Evolutionary conservation across 2,113 vertebrate genomes (phyloP).

Genomic region (Trachemys scripta): DNA sequence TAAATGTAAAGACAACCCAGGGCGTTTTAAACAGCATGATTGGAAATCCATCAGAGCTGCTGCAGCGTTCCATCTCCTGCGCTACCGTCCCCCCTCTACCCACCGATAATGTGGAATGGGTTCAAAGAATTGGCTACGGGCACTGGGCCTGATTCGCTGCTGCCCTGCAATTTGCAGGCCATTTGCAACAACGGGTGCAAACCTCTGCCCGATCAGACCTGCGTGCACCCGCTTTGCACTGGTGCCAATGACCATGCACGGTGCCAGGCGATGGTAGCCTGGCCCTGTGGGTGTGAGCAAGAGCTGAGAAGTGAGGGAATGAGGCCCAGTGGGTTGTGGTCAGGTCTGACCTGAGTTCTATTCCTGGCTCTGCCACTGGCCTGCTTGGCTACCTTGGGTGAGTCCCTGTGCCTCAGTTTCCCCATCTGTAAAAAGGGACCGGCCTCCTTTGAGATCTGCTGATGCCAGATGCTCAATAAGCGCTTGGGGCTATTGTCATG

Average conservation of each 20-base stretch:
- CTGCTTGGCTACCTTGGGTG: neutral
- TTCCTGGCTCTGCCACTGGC: neutral
- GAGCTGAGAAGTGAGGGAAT: neutral
- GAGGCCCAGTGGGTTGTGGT: neutral
- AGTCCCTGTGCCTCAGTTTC: neutral
- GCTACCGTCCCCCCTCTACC: neutral
- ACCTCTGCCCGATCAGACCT: neutral
- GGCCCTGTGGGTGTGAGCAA: neutral
- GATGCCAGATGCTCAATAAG: neutral
- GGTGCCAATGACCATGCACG: neutral
- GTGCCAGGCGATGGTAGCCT: fast-evolving
- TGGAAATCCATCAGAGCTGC: neutral
- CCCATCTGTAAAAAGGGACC: neutral
- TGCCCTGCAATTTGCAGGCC: neutral
- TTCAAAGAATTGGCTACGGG: neutral
- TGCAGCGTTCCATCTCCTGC: neutral
- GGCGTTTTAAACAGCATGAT: neutral
- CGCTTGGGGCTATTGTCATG: no score
- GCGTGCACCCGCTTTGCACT: neutral
- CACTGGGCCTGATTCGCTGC: neutral
- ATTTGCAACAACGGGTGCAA: neutral
- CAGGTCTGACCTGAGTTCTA: neutral
- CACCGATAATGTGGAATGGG: neutral
- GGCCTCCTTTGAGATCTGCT: neutral
- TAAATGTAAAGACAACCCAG: neutral